Conservation (phyloP, 2,113 vertebrate genomes). For the Xenopus borealis region DNA sequence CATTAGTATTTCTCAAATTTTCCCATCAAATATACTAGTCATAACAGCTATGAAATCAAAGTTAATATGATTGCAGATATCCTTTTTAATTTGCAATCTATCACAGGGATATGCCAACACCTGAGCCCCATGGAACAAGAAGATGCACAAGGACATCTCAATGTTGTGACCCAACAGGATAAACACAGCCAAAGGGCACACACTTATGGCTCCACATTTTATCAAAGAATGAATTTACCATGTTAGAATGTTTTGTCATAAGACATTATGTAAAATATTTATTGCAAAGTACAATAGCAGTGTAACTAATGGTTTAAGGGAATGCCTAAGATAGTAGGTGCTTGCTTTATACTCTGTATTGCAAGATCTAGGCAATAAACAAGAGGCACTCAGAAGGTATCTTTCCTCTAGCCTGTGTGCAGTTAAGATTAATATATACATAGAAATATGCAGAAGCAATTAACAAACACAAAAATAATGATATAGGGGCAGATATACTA, state of each 20-base stretch:
- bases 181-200: constrained; percentile 43
- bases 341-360: no score
- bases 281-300: constrained; percentile 14
- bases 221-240: background rate
- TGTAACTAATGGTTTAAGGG: constrained; percentile 42
- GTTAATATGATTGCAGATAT: constrained; percentile 28
- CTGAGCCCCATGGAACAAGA: constrained; percentile 16
- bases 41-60: constrained; percentile 14
- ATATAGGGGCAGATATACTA: no score
- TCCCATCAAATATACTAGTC: constrained; percentile 7
- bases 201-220: background rate
- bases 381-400: no score
- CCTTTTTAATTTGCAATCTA: constrained; percentile 35
- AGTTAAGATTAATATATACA: no score
- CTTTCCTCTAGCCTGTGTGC: no score
- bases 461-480: no score
- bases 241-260: constrained; percentile 45
- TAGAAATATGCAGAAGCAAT: no score
- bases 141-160: constrained; percentile 17
- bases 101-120: constrained; percentile 16
- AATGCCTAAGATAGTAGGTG: no score
- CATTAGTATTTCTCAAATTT: background rate
- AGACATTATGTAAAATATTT: constrained; percentile 30
- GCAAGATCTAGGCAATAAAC: no score
- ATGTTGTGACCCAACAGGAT: background rate